Percentiles rank a stretch among this genome's conserved stretches.
Conservation (phyloP, 2,113 vertebrate genomes). For the Poecilia latipinna region DNA sequence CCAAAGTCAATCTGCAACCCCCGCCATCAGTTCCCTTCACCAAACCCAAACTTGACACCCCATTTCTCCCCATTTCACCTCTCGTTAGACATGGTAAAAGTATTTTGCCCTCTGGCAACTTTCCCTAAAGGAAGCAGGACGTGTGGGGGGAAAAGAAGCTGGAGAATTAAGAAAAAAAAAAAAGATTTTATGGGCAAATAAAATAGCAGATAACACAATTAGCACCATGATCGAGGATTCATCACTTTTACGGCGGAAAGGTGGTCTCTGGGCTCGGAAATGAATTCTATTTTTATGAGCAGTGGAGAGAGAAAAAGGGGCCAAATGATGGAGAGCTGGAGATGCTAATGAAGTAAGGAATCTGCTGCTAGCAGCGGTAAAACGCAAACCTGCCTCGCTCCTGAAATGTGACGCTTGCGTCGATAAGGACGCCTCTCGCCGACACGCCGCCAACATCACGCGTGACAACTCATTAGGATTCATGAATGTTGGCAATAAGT, state of each 20-base stretch:
- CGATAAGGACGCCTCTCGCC: constrained; percentile 62
- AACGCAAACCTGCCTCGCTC: constrained; percentile 27
- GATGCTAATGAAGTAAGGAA: constrained; percentile 55
- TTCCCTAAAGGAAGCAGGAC: constrained; percentile 14
- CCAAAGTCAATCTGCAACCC: constrained; percentile 17
- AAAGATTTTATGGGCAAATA: constrained; percentile 62
- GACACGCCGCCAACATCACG: constrained; percentile 60
- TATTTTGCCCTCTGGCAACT: constrained; percentile 31
- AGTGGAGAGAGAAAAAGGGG: background rate
- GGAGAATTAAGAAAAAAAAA: background rate
- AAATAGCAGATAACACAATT: constrained; percentile 68
- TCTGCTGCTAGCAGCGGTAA: constrained; percentile 14
- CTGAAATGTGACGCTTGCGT: constrained; percentile 46
- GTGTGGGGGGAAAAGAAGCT: background rate
- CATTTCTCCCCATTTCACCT: constrained; percentile 42
- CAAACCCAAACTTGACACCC: constrained; percentile 29
- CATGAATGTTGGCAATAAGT: constrained; percentile 69
- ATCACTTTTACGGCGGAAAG: constrained; percentile 56
- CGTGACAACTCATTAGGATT: constrained; percentile 72
- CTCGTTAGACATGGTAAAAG: constrained; percentile 37
- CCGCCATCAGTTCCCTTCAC: constrained; percentile 26
- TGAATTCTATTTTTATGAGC: constrained; percentile 62
- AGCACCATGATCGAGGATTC: constrained; percentile 48
- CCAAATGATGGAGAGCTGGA: constrained; percentile 1
- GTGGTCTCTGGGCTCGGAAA: constrained; percentile 39